Base-by-base conservation (phyloP, 2,797 vertebrate species). In the Selene dorsalis region DNA sequence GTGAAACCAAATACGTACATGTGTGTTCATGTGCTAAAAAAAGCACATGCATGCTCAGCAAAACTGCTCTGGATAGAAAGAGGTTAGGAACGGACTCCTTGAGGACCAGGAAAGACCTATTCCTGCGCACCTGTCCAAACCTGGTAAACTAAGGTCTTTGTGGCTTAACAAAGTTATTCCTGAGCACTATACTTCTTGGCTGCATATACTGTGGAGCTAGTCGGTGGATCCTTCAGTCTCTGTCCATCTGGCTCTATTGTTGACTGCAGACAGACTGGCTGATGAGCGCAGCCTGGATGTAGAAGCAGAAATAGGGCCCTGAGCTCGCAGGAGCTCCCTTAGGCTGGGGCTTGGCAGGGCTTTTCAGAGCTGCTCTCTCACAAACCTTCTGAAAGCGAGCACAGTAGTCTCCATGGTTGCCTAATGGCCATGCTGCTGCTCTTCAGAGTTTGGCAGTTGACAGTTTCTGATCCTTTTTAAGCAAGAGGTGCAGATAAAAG, bases 401-500 rank as follows among this genome's bases (percentile, higher is more conserved):
- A 60, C 77, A 75, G 84, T 82, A 67, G 84, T 84, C 88, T 91
- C 90, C 52, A 17, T 26, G 74, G 87, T 55, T 91, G 88, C 85
- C 90, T 94, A 94, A 94, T 93, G 93, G 92, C 90, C 90, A 72
- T 69, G 82, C 80, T 83, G 85, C 89, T 79, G 71, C 91, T 85
- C 88, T 87, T 92, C 91, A 88, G 80, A 84, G 78, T 89, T 89
- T 88, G 85, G 80, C 88, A 87, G 87, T 90, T 92, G 93, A 93
- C 89, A 89, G 90, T 88, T 92, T 90, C 89, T 92, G 90, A 92
- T 93, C 87, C 87, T 87, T 89, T 93, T 91, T 88, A 90, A 93
- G 89, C 73, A 86, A 86, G 75, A 91, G 86, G 85, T 90, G 77
- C 83, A 80, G 82, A 85, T 77, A 83, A 90, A 88, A 93, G 82